phyloP scores from a whole-genome alignment of 1,140 invertebrate species.

The Scaptodrosophila lebanonensis region DNA sequence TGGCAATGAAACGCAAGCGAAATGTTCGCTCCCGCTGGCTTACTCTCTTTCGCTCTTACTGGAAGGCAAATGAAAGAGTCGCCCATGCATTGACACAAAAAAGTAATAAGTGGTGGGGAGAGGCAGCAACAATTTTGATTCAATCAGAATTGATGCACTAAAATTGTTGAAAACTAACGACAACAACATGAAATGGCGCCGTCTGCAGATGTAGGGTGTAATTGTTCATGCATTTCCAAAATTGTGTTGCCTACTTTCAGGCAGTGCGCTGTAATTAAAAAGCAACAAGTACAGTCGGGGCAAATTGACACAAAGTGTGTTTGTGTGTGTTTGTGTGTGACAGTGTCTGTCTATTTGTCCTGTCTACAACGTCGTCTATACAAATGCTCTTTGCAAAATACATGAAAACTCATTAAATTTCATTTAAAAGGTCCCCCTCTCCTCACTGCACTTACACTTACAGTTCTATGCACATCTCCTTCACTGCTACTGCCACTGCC shows the following conservation, averaged over 20 bases:
- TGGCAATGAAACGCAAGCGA: constrained; percentile 21
- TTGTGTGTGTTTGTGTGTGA: not conserved
- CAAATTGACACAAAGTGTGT: constrained; percentile 17
- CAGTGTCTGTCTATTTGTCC: constrained; percentile 2
- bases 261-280: constrained; percentile 32
- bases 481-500: too few species aligned
- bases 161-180: not conserved
- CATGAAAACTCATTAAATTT: constrained; percentile 3
- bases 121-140: constrained; percentile 9
- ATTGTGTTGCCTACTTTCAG: constrained; percentile 31
- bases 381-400: not conserved
- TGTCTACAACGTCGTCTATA: not conserved
- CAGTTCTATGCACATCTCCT: not conserved
- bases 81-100: constrained; percentile 25
- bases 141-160: constrained; percentile 34
- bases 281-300: constrained; percentile 54
- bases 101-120: constrained; percentile 45
- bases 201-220: not conserved
- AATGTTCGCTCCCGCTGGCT: too few species aligned
- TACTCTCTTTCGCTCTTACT: too few species aligned
- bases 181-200: not conserved
- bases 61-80: constrained; percentile 25
- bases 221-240: constrained; percentile 9
- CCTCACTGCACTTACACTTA: not conserved
- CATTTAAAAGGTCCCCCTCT: not conserved